Conservation (phyloP, 2,888 invertebrate species). For the Torymus aiolomorphi region DNA sequence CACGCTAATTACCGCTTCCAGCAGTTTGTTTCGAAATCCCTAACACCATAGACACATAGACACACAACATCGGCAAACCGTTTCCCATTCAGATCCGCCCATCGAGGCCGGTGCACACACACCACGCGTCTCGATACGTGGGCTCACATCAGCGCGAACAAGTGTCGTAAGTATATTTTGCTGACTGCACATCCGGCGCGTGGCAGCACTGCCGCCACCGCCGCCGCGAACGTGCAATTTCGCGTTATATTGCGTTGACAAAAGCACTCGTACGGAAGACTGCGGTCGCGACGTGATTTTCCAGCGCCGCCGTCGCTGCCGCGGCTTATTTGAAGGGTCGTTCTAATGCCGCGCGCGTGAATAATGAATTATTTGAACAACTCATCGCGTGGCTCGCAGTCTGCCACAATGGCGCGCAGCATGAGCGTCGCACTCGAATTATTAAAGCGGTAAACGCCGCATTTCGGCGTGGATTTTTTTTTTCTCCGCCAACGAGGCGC, state of each 20-base stretch:
- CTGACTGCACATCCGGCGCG: conserved; percentile 12
- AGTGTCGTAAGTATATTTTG: conserved; percentile 24
- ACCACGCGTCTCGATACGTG: not conserved
- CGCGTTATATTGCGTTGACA: conserved; percentile 35
- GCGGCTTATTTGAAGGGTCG: conserved; percentile 8
- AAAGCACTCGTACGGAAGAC: conserved; percentile 49
- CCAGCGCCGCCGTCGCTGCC: conserved; percentile 38
- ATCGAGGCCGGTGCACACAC: too few relatives aligned
- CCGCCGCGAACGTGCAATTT: conserved; percentile 13
- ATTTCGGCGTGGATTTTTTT: too few relatives aligned
- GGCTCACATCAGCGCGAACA: not conserved
- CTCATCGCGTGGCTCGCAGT: conserved; percentile 32
- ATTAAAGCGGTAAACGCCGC: too few relatives aligned
- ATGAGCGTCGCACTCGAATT: too few relatives aligned
- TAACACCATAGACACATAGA: too few relatives aligned
- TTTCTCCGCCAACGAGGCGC: too few relatives aligned
- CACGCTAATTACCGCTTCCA: too few relatives aligned
- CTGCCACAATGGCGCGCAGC: too few relatives aligned
- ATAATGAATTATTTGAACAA: conserved; percentile 57
- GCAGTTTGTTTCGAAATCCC: too few relatives aligned
- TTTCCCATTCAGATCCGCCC: too few relatives aligned
- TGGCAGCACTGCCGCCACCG: not conserved
- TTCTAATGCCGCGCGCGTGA: conserved; percentile 42
- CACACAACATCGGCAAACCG: too few relatives aligned
- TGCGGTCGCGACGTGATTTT: conserved; percentile 59